Evolutionary conservation across 2,797 vertebrate species (phyloP).

Genomic region (Microcaecilia unicolor): DNA sequence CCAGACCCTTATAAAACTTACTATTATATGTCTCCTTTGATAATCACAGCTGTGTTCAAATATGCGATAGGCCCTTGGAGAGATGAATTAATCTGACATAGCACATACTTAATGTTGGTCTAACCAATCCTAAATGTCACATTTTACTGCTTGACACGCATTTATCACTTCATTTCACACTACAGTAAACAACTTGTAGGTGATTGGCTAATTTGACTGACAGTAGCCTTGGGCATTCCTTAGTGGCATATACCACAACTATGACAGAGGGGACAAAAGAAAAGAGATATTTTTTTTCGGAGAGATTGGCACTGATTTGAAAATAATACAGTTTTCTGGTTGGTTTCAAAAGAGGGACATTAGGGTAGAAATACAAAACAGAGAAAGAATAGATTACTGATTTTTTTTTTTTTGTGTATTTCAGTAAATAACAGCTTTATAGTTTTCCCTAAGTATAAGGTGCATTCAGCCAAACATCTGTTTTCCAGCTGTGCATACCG

Average conservation of each 20-base stretch:
- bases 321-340: conserved; percentile 18
- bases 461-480: conserved; percentile 56
- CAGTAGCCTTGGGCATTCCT: conserved; percentile 49
- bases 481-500: conserved; percentile 62
- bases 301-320: conserved; percentile 43
- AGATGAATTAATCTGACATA: conserved; percentile 24
- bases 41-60: conserved; percentile 17
- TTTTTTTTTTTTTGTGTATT: conserved; percentile 53
- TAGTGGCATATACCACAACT: conserved; percentile 20
- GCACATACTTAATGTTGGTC: conserved; percentile 25
- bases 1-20: conserved; percentile 17
- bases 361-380: conserved; percentile 33
- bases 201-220: conserved; percentile 53
- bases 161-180: conserved; percentile 57
- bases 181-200: conserved; percentile 54
- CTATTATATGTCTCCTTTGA: conserved; percentile 23
- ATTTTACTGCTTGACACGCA: conserved; percentile 42
- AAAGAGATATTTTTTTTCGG: conserved; percentile 28
- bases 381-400: conserved; percentile 50
- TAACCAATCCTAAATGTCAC: conserved; percentile 33
- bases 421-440: conserved; percentile 51
- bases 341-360: conserved; percentile 33
- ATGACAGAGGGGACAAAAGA: conserved; percentile 14
- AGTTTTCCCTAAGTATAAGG: conserved; percentile 46
- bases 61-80: conserved; percentile 16